These are phyloP conservation scores for Cephus spinipes DNA, from an alignment of 2,888 invertebrate species.

Conservation along the genomic window DNA sequence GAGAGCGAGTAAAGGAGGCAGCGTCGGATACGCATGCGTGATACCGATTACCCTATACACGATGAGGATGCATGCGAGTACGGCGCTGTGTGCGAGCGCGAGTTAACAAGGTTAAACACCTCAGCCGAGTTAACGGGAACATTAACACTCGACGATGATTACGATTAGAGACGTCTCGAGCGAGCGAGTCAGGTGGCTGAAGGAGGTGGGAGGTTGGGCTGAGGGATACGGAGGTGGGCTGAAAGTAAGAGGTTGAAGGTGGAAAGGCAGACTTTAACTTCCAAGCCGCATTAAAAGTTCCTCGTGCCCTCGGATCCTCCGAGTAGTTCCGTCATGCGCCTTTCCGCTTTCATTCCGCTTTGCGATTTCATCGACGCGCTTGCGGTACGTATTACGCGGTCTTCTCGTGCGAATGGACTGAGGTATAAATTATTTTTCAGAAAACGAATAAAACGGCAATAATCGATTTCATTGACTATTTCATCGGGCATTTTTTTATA, in stretches of 20 bases:
- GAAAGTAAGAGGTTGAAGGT: slow-evolving; percentile 51
- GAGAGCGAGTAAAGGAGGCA: not conserved
- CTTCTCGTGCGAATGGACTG: not conserved
- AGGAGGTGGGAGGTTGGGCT: not conserved
- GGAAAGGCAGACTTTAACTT: slow-evolving; percentile 53
- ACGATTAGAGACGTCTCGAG: slow-evolving; percentile 64
- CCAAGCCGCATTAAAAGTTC: slow-evolving; percentile 53
- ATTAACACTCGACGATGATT: slow-evolving; percentile 65
- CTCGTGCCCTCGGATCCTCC: not conserved
- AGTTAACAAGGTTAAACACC: slow-evolving; percentile 67
- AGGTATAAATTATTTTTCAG: not conserved
- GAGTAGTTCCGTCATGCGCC: slow-evolving; percentile 2
- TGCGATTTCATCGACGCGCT: slow-evolving; percentile 22
- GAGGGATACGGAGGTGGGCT: slow-evolving; percentile 30
- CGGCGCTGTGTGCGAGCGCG: slow-evolving; percentile 33
- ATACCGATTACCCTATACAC: slow-evolving; percentile 19
- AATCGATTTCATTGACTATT: not conserved
- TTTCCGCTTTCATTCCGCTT: slow-evolving; percentile 22
- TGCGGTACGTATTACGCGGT: not conserved
- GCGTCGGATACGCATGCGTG: slow-evolving; percentile 32
- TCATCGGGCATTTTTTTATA: not conserved
- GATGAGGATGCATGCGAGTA: slow-evolving; percentile 14
- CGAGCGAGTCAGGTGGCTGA: slow-evolving; percentile 31
- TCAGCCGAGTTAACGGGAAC: slow-evolving; percentile 65
- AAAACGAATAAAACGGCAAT: not conserved